phyloP scores from a whole-genome alignment of 2,888 invertebrate genomes.

The Caenorhabditis sinica region DNA sequence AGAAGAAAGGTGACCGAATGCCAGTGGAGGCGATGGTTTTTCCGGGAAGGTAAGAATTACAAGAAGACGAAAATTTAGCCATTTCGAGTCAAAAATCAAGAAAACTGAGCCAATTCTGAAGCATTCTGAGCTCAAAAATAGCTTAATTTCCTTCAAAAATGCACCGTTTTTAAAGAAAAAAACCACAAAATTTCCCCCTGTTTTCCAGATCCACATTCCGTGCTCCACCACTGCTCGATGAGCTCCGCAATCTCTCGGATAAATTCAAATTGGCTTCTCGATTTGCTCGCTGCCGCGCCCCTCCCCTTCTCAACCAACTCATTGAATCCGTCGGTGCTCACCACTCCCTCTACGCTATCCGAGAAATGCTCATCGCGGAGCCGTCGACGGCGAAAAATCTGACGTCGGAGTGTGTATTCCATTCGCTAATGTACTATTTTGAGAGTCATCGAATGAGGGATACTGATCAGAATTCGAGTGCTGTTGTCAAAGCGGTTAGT shows the following conservation, averaged over 20 bases:
- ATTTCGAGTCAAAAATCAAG: neutral
- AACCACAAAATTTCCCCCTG: neutral
- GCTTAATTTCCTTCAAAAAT: too few relatives aligned
- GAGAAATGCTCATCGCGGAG: conserved; percentile 49
- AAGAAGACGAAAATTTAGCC: neutral
- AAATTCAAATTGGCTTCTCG: conserved; percentile 42
- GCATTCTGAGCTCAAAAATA: too few relatives aligned
- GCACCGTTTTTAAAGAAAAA: too few relatives aligned
- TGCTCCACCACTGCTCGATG: conserved; percentile 35
- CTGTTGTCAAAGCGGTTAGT: conserved; percentile 47
- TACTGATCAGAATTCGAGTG: conserved; percentile 23
- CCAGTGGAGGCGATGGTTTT: conserved; percentile 2
- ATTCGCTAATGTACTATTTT: conserved; percentile 52
- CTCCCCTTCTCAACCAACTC: conserved; percentile 45
- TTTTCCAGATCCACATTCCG: conserved; percentile 31
- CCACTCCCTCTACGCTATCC: conserved; percentile 43
- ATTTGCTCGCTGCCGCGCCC: conserved; percentile 30
- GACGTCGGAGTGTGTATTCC: conserved; percentile 50
- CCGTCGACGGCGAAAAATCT: conserved; percentile 13
- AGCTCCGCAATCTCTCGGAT: conserved; percentile 26
- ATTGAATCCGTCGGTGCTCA: conserved; percentile 47
- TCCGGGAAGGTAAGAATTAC: conserved; percentile 1
- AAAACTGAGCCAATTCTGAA: too few relatives aligned
- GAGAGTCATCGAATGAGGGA: conserved; percentile 32
- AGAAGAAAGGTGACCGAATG: conserved; percentile 34